Base-by-base conservation (phyloP, 2,888 invertebrate genomes). In the Cryptus armator region DNA sequence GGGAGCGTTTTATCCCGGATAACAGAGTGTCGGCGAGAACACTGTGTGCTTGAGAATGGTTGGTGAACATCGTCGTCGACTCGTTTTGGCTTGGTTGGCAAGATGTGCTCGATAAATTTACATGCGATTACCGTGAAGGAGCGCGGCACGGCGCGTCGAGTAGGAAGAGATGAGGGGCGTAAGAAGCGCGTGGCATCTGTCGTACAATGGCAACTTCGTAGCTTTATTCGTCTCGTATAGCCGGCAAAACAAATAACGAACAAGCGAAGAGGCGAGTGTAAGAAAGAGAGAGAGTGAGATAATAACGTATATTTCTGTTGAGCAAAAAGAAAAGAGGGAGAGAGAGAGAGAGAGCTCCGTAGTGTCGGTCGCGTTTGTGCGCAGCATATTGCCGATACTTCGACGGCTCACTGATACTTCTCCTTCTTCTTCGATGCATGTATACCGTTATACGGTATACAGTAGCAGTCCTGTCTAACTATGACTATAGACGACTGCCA, bases 351-450 rank as follows among this genome's bases (percentile, higher is more conserved):
- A 43, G 44, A 44, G 53, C 7, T n/a, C 7, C 14, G 6, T 68
- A 16, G 78, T 24, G 43, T 59, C 37, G 46, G 32, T 59, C 24
- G 56, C n/a, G 46, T 56, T 48, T 77, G 71, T 24, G 46, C 62
- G 72, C 72, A 51, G 72, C 84, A 77, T 77, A 81, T 84, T 81
- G 84, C 51, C 46, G 77, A 84, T 84, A 77, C 62, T 74, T 74
- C 53, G 68, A 76, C 70, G 46, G 80, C 66, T 53, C 80, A 72
- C 72, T 46, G 72, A 72, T 80, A 72, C 53, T 32, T 62, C 62
- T 44, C 24, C 53, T 80, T 62, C 48, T 66, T 74, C 71, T 82
- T 70, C 53, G 53, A 19, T 53, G 48, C 53, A 66, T 64, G 67
- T 9, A 37, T 48, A 66, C 44, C 29, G 70, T 48, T 66, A 43